Evolutionary conservation across 2,797 vertebrate genomes (phyloP).

Genomic region (Lepus townsendii): DNA sequence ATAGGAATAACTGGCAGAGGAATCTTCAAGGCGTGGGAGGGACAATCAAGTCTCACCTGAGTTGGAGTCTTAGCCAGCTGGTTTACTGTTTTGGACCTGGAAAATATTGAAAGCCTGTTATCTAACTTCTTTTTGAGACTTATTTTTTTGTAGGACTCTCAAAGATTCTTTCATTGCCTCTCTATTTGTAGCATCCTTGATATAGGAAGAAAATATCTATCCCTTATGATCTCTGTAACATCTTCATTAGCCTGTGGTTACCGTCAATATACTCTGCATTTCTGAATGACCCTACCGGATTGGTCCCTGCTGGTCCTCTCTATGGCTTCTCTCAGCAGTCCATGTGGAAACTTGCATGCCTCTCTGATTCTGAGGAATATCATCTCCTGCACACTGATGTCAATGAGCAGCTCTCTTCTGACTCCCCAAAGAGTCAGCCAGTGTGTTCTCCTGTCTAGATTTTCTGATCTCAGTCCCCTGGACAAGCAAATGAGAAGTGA

Average conservation of each 20-base stretch:
- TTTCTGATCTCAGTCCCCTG: not conserved
- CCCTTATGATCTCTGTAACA: not conserved
- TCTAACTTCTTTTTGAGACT: not conserved
- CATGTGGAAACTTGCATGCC: too few relatives aligned
- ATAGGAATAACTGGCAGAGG: not conserved
- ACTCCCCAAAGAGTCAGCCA: not conserved
- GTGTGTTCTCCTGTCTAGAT: not conserved
- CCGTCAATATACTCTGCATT: not conserved
- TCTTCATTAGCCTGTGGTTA: not conserved
- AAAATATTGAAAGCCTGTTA: too few relatives aligned
- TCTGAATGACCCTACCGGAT: too few relatives aligned
- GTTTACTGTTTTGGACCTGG: not conserved
- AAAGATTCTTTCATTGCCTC: accelerated
- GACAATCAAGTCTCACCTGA: not conserved
- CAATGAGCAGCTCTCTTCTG: not conserved
- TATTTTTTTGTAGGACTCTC: not conserved
- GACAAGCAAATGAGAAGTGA: accelerated
- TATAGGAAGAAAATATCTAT: not conserved
- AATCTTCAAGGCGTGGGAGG: not conserved
- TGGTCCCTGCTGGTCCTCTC: not conserved
- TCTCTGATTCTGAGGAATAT: not conserved
- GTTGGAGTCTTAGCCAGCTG: not conserved
- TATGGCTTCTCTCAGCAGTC: not conserved
- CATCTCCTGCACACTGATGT: not conserved
- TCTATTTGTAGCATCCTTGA: not conserved